A percentile compares a stretch with the other conserved stretches of the same genome.
Evolutionary conservation across 2,797 vertebrate genomes (phyloP).

Genomic region (Notoglanidium macrostoma): DNA sequence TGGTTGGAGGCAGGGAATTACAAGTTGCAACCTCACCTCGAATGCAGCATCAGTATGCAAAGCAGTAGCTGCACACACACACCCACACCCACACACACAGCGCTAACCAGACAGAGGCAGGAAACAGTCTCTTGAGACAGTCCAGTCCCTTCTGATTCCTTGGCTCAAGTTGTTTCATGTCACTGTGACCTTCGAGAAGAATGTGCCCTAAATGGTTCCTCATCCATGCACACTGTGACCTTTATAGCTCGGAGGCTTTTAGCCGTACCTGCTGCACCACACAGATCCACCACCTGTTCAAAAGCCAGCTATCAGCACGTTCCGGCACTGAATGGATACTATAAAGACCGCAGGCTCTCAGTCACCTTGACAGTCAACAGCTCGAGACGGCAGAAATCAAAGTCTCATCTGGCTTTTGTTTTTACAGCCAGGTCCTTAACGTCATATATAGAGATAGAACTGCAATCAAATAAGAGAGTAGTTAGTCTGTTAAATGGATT

Average conservation of each 20-base stretch:
- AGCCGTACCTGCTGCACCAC: conserved; percentile 57
- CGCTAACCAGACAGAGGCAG: neutral
- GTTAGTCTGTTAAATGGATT: conserved; percentile 17
- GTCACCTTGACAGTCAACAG: conserved; percentile 49
- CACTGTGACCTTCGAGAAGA: conserved; percentile 58
- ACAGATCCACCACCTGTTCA: conserved; percentile 57
- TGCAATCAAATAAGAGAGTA: conserved; percentile 27
- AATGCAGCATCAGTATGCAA: neutral
- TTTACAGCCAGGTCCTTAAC: conserved; percentile 15
- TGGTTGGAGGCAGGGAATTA: neutral
- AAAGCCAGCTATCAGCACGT: conserved; percentile 39
- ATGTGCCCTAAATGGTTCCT: conserved; percentile 58
- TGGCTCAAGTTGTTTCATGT: conserved; percentile 52
- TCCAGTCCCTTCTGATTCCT: conserved; percentile 26
- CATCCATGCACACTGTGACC: conserved; percentile 58
- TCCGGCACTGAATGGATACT: conserved; percentile 42
- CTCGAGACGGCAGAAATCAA: conserved; percentile 23
- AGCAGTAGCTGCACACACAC: neutral
- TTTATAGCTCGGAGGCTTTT: conserved; percentile 57
- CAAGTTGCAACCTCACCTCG: conserved; percentile 3
- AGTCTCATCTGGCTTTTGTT: conserved; percentile 26
- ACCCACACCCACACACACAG: neutral
- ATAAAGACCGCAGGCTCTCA: conserved; percentile 49
- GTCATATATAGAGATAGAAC: conserved; percentile 7
- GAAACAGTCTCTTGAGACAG: conserved; percentile 13